phyloP scores from a whole-genome alignment of 2,797 vertebrate species.

The Acrossocheilus wenchowensis region DNA sequence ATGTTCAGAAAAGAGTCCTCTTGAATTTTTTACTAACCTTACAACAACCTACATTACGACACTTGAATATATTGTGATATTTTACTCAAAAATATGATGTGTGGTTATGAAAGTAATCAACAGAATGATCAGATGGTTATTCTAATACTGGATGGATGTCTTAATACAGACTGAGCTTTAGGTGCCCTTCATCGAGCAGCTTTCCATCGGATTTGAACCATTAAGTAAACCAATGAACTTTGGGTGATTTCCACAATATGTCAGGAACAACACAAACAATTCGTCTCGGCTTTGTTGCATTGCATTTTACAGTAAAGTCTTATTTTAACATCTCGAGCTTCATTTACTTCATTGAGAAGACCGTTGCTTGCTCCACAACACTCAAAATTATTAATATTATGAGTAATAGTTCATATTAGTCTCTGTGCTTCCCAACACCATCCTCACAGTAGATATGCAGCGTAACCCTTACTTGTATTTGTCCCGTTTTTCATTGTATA shows the following conservation, averaged over 20 bases:
- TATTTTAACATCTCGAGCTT: background rate
- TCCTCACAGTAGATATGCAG: background rate
- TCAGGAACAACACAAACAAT: background rate
- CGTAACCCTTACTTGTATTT: constrained; percentile 76
- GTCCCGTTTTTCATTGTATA: constrained; percentile 66
- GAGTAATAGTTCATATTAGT: background rate
- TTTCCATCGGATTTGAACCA: background rate
- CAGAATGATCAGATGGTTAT: background rate
- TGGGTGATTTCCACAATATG: background rate
- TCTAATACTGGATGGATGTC: background rate
- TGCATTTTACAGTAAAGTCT: background rate
- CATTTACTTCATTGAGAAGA: background rate
- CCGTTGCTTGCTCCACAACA: background rate
- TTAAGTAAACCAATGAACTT: background rate
- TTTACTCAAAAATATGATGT: background rate
- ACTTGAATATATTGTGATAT: background rate
- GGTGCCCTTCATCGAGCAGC: too few relatives aligned
- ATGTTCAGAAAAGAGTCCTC: background rate
- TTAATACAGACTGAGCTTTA: background rate
- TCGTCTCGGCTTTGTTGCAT: background rate
- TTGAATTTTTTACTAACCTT: background rate
- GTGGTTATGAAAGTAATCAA: background rate
- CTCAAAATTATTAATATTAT: background rate
- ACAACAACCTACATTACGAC: background rate
- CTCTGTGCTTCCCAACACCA: background rate